Percentiles rank a stretch among this genome's conserved stretches.
These are phyloP conservation scores for Rhopilema esculentum DNA, from an alignment of 30 jellyfish, hydroid and myxozoan genomes.

Conservation along the genomic window DNA sequence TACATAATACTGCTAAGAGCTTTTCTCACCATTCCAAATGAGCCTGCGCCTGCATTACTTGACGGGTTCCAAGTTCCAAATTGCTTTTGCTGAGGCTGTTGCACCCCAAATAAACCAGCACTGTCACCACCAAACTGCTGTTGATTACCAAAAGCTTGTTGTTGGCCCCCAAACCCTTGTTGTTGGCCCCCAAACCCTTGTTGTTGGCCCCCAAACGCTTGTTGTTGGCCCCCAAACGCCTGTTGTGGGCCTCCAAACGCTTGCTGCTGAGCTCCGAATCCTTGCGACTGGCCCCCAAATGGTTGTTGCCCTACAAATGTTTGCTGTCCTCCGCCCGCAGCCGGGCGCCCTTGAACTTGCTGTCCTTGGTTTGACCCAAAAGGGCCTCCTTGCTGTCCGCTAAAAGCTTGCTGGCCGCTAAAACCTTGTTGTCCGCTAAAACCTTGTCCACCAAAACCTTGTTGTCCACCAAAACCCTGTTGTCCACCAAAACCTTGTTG, in stretches of 20 bases:
- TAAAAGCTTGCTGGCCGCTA: neutral
- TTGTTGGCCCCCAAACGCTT: conserved; percentile 48
- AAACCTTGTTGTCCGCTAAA: conserved; percentile 10
- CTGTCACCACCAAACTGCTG: neutral
- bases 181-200: conserved; percentile 54
- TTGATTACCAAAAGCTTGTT: conserved; percentile 43
- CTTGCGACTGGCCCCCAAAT: conserved; percentile 31
- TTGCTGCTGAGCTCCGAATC: neutral
- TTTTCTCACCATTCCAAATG: conserved; percentile 62
- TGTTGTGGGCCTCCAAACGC: conserved; percentile 16
- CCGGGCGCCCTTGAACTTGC: neutral
- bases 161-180: conserved; percentile 43
- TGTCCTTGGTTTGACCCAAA: conserved; percentile 8
- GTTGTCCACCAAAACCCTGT: conserved; percentile 62
- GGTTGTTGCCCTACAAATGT: conserved; percentile 33
- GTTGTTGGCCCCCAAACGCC: conserved; percentile 31
- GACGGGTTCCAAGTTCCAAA: conserved; percentile 83
- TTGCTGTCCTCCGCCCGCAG: neutral
- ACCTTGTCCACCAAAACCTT: conserved; percentile 49
- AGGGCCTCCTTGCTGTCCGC: conserved; percentile 10
- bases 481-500: conserved; percentile 12
- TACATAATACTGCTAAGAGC: no score
- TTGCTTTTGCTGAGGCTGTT: conserved; percentile 64
- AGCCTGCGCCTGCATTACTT: conserved; percentile 31
- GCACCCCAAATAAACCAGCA: conserved; percentile 41